These are phyloP conservation scores for Hirtodrosophila duncani DNA, from an alignment of 2,888 invertebrate species.

Conservation along the genomic window DNA sequence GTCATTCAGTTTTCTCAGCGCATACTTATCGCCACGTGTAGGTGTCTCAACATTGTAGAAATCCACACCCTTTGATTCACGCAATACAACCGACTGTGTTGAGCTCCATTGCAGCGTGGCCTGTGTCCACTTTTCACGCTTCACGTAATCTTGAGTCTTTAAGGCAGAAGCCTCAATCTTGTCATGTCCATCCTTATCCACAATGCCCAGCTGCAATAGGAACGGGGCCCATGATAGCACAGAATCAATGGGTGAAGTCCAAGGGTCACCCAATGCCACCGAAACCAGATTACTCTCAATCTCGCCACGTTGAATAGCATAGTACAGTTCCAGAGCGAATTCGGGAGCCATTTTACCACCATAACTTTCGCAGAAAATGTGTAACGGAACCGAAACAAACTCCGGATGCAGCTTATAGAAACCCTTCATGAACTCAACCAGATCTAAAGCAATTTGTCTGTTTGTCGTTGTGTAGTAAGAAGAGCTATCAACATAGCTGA, in stretches of 20 bases:
- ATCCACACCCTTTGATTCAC: slow-evolving; percentile 83
- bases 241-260: slow-evolving; percentile 93
- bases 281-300: slow-evolving; percentile 86
- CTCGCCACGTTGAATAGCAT: slow-evolving; percentile 83
- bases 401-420: slow-evolving; percentile 84
- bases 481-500: slow-evolving; percentile 85
- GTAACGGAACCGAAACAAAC: slow-evolving; percentile 86
- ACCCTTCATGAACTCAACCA: slow-evolving; percentile 84
- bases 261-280: slow-evolving; percentile 91
- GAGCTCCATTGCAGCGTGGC: slow-evolving; percentile 84
- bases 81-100: slow-evolving; percentile 83
- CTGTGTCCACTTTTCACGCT: slow-evolving; percentile 80
- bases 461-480: slow-evolving; percentile 81
- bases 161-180: slow-evolving; percentile 81
- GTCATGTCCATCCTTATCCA: slow-evolving; percentile 84
- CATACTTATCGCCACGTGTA: slow-evolving; percentile 59
- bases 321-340: slow-evolving; percentile 82
- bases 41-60: slow-evolving; percentile 87
- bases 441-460: slow-evolving; percentile 85
- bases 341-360: slow-evolving; percentile 96
- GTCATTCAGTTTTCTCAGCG: slow-evolving; percentile 18
- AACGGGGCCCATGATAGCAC: slow-evolving; percentile 90
- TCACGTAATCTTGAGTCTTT: slow-evolving; percentile 80
- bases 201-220: slow-evolving; percentile 85
- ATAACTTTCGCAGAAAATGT: slow-evolving; percentile 93